phyloP scores from a whole-genome alignment of 2,113 vertebrate genomes.

The rat (Rattus norvegicus) region DNA sequence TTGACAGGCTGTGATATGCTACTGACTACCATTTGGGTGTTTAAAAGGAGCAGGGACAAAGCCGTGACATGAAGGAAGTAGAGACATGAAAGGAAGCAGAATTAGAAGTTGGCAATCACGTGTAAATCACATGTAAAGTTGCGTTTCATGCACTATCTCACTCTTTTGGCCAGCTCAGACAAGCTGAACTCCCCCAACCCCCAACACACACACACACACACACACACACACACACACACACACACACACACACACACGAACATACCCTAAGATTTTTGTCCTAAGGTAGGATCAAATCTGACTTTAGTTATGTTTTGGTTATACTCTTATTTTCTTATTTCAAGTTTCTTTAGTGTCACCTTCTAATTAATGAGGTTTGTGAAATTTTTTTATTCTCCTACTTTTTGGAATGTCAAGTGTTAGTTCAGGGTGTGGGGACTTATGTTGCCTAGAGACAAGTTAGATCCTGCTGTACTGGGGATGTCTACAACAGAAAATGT shows the following conservation, averaged over 20 bases:
- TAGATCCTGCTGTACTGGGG: fast-evolving
- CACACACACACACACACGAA: neutral
- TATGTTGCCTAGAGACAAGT: neutral
- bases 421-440: no score
- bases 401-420: neutral
- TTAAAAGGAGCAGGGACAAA: neutral
- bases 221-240: neutral
- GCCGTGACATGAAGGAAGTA: neutral
- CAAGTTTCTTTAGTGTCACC: neutral
- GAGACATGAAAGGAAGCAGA: neutral
- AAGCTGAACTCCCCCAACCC: neutral
- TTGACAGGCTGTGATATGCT: neutral
- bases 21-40: neutral
- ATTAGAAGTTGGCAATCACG: neutral
- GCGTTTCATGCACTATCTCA: neutral
- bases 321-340: neutral
- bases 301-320: neutral
- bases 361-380: neutral
- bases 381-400: neutral
- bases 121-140: neutral
- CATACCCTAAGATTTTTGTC: neutral
- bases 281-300: neutral
- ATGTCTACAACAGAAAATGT: no score
- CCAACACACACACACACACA: neutral
- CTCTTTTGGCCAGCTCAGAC: neutral